Evolutionary conservation across 64 coral and sea anemone species (phyloP).

Genomic region (Actinia equina): DNA sequence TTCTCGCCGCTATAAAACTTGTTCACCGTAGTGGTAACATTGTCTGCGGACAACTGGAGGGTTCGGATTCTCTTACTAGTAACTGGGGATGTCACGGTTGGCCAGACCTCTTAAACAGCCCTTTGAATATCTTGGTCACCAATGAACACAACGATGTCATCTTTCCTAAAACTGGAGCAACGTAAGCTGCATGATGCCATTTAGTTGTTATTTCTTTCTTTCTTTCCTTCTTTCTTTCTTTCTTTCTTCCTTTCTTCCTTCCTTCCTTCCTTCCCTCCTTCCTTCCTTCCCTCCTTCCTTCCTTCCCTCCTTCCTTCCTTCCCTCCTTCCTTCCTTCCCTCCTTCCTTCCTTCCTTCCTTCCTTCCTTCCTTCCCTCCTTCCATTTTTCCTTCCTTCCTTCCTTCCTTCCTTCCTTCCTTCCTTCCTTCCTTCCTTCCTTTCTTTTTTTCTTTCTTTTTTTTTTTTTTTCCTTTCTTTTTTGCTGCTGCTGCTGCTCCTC

Average conservation of each 20-base stretch:
- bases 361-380: neutral
- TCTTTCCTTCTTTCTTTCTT: too few relatives aligned
- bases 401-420: neutral
- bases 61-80: too few relatives aligned
- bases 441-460: too few relatives aligned
- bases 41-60: constrained; percentile 16
- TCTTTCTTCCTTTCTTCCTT: too few relatives aligned
- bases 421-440: too few relatives aligned
- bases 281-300: too few relatives aligned
- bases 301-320: too few relatives aligned
- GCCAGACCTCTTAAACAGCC: constrained; percentile 20
- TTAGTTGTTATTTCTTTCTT: neutral
- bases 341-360: neutral
- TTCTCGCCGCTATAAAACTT: constrained; percentile 35
- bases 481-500: too few relatives aligned
- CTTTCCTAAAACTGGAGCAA: constrained; percentile 32
- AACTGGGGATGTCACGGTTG: constrained; percentile 35
- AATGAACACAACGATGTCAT: constrained; percentile 33
- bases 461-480: too few relatives aligned
- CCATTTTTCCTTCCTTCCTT: neutral
- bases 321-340: too few relatives aligned
- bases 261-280: too few relatives aligned
- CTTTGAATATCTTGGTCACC: constrained; percentile 51
- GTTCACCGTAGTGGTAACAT: constrained; percentile 38
- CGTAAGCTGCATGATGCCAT: neutral